phyloP scores from a whole-genome alignment of 2,113 vertebrate species.

The Pterocles burchelli region DNA sequence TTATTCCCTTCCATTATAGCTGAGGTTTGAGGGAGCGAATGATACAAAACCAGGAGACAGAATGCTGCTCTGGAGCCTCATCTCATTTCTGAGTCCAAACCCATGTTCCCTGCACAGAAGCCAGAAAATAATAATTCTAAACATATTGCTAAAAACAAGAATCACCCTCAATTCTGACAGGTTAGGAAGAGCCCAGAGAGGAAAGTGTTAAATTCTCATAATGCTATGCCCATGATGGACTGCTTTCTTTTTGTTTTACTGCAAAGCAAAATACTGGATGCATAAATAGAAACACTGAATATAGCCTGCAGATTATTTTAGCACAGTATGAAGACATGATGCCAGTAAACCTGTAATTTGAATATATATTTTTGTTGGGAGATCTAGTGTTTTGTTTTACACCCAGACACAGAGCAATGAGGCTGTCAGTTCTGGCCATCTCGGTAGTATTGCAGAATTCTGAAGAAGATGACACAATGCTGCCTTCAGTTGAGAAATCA shows the following conservation, averaged over 20 bases:
- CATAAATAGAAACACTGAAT: constrained; percentile 47
- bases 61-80: background rate
- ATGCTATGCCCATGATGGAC: background rate
- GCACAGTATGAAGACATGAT: background rate
- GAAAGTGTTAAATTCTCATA: background rate
- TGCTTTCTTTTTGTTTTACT: constrained; percentile 36
- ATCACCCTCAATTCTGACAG: background rate
- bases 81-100: background rate
- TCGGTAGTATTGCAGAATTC: background rate
- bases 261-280: constrained; percentile 28
- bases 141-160: background rate
- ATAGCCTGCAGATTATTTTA: constrained; percentile 54
- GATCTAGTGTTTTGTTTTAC: background rate
- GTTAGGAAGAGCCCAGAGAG: background rate
- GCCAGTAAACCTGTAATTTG: constrained; percentile 44
- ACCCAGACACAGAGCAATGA: background rate
- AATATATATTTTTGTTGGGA: constrained; percentile 41
- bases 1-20: background rate
- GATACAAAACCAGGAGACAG: background rate
- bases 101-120: background rate
- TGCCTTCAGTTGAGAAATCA: constrained; percentile 4
- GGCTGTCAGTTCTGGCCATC: background rate
- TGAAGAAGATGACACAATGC: background rate
- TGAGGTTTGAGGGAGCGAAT: background rate
- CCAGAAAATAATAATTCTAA: background rate